phyloP scores from a whole-genome alignment of 2,113 vertebrate species.

The Chaetops frenatus region DNA sequence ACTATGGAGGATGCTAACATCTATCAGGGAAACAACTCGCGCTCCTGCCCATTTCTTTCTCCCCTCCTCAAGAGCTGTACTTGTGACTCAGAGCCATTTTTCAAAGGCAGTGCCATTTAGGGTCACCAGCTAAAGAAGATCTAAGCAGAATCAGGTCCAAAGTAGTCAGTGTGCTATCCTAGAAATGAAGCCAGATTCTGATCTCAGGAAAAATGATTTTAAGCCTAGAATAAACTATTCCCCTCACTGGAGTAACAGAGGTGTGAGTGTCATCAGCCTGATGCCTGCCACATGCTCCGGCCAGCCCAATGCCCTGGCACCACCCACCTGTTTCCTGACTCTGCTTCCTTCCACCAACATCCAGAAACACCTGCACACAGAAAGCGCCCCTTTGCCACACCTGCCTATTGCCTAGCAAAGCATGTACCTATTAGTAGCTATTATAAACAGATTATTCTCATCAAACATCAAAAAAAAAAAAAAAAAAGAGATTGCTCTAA shows the following conservation, averaged over 20 bases:
- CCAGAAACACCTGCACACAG: neutral
- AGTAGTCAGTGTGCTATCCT: neutral
- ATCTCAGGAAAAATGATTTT: neutral
- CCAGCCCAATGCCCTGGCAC: neutral
- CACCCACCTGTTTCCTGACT: neutral
- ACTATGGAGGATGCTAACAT: neutral
- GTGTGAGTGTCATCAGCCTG: neutral
- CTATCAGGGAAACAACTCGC: neutral
- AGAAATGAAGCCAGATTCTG: neutral
- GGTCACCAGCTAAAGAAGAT: neutral
- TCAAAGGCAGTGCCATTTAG: neutral
- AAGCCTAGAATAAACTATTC: neutral
- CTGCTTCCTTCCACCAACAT: neutral
- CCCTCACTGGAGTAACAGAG: neutral
- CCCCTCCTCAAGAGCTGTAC: neutral
- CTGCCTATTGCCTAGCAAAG: neutral
- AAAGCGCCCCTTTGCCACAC: neutral
- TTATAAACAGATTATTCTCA: neutral
- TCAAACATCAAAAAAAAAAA: neutral
- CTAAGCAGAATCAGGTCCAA: neutral
- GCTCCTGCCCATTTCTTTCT: neutral
- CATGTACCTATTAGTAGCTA: neutral
- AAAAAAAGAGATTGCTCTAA: neutral
- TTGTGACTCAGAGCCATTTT: neutral
- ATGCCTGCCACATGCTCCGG: accelerated